phyloP scores from a whole-genome alignment of 2,888 invertebrate species.

The Leptopilina myrica region DNA sequence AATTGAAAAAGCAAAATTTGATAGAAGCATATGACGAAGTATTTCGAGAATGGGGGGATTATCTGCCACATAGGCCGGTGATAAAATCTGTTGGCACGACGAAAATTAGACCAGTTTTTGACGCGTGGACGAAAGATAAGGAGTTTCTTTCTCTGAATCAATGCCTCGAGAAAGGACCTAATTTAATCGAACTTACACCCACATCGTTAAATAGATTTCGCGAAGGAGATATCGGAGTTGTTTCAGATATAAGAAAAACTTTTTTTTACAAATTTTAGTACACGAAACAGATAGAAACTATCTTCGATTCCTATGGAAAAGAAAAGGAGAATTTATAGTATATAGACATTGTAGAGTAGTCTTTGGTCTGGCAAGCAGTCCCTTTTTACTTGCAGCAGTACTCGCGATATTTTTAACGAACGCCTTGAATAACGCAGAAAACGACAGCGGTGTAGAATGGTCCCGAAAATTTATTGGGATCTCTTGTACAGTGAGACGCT shows the following conservation, averaged over 20 bases:
- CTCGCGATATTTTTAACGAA: slow-evolving; percentile 56
- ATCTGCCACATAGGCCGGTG: slow-evolving; percentile 57
- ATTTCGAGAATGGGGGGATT: slow-evolving; percentile 60
- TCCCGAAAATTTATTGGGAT: slow-evolving; percentile 44
- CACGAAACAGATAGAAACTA: too few relatives aligned
- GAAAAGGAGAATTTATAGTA: too few relatives aligned
- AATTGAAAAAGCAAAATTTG: slow-evolving; percentile 52
- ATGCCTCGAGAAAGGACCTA: slow-evolving; percentile 34
- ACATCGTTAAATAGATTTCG: slow-evolving; percentile 54
- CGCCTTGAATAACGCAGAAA: background rate
- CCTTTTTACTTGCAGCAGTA: slow-evolving; percentile 58
- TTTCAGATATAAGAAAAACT: too few relatives aligned
- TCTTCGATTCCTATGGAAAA: too few relatives aligned
- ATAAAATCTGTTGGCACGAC: slow-evolving; percentile 56
- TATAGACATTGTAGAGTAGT: too few relatives aligned
- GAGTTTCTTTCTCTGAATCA: slow-evolving; percentile 29
- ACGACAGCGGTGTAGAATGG: background rate
- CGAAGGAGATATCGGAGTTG: slow-evolving; percentile 45
- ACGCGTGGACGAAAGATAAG: slow-evolving; percentile 59
- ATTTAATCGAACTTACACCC: slow-evolving; percentile 58
- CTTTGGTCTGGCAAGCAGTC: slow-evolving; percentile 54
- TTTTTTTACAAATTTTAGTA: too few relatives aligned
- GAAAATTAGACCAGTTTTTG: slow-evolving; percentile 60
- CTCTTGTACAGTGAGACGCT: too few relatives aligned
- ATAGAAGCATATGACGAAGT: slow-evolving; percentile 58